Conservation (phyloP, 2,113 vertebrate genomes). For the Notiomystis cincta region DNA sequence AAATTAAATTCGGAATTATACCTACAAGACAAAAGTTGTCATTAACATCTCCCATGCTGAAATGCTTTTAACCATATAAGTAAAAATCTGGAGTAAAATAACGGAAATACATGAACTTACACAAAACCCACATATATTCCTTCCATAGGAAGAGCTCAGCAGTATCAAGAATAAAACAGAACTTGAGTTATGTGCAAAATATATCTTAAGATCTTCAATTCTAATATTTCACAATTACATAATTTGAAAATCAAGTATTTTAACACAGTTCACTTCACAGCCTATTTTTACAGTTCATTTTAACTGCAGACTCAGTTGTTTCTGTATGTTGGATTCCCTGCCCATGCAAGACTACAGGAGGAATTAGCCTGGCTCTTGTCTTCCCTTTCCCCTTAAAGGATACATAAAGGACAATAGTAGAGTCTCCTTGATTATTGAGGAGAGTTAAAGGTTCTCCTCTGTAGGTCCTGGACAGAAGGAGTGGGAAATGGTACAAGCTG, state of each 20-base stretch:
- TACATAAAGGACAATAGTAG: too few relatives aligned
- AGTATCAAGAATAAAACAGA: neutral
- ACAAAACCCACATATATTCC: neutral
- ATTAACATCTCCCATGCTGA: neutral
- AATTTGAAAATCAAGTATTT: neutral
- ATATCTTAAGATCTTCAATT: neutral
- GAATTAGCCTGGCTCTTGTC: neutral
- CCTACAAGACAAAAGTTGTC: constrained; percentile 71
- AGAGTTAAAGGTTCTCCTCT: neutral
- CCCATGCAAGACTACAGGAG: neutral
- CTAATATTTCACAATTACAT: neutral
- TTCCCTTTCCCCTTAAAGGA: neutral
- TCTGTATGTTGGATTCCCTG: neutral
- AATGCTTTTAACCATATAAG: neutral
- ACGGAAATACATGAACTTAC: neutral
- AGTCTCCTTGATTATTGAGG: neutral
- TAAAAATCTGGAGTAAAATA: neutral
- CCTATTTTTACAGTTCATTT: neutral
- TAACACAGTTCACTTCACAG: neutral
- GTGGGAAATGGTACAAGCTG: neutral
- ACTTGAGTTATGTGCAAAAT: neutral
- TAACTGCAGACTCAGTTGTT: neutral
- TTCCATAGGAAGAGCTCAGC: neutral
- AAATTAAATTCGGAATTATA: constrained; percentile 88
- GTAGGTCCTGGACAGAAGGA: neutral